Base-by-base conservation (phyloP, 2,888 invertebrate species). In the Hemaris fuciformis region DNA sequence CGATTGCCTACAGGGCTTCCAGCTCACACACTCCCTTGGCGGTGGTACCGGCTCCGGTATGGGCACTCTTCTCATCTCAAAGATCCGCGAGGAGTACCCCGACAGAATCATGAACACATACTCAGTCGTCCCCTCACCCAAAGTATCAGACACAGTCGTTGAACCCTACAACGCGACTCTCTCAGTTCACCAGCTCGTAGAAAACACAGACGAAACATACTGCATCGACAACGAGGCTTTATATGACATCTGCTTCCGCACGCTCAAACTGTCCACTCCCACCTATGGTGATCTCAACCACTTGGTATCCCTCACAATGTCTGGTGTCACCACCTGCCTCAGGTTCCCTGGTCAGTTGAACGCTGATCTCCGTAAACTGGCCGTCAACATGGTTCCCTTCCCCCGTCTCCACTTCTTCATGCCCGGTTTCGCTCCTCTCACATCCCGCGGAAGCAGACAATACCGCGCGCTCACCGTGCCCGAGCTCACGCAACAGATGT, bases 331-430 rank as follows among this genome's bases (percentile, higher is more conserved):
- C 23, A 96, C 96, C 63, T 96, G 96, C 85, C 94, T 97, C 41
- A 93, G 97, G 76, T 97, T 92, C 94, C 99, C 98, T 3, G 99
- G 98, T 84, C 98, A 99, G 88, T 90, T 99, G 72, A 99, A 98
- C 87, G 98, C 99, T 48, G 99, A 99, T 93, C 94, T 99, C 69
- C 94, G 98, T 66, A 97, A 99, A 92, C 88, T 98, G 68, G 97
- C 97, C 38, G 98, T 98, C 64, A 99, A 99, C 93, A 98, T 99
- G 98, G 98, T 99, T 71, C 93, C 93, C 60, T 93, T 93, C 91
- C 93, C 93, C 43, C 92, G 97, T 88, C 94, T 97, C 58, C 97
- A 97, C 89, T 97, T 97, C 94, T 97, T 97, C 91, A 97, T 97
- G 96, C 97, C 97, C 46, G 97, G 97, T 15, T 98, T 98, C 86